Evolutionary conservation across 2,888 invertebrate genomes (phyloP).

Genomic region (Pegoplata infirma): DNA sequence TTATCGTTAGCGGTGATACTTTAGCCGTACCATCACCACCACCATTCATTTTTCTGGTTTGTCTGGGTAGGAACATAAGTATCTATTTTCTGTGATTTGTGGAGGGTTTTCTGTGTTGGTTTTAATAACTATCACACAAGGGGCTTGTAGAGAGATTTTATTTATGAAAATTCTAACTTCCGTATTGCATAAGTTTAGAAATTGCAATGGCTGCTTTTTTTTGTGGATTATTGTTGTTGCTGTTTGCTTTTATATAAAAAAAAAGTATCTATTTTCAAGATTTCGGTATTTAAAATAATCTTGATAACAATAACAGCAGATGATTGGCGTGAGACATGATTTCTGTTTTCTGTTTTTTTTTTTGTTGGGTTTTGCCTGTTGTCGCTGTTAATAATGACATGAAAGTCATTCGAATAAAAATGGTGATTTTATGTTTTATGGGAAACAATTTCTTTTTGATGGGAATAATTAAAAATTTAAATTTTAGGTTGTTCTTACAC

Average conservation of each 20-base stretch:
- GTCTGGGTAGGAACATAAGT: conserved; percentile 15
- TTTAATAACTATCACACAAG: conserved; percentile 51
- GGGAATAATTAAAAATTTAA: conserved; percentile 24
- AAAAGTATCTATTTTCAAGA: conserved; percentile 61
- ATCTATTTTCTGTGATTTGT: conserved; percentile 50
- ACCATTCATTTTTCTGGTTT: conserved; percentile 30
- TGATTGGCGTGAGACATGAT: conserved; percentile 63
- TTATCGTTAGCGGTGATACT: conserved; percentile 52
- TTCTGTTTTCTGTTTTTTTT: conserved; percentile 39
- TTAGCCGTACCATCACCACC: conserved; percentile 28
- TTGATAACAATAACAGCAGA: conserved; percentile 61
- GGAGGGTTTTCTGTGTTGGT: conserved; percentile 57
- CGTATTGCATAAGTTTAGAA: conserved; percentile 44
- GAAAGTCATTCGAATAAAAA: conserved; percentile 16
- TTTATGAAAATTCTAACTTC: conserved; percentile 42
- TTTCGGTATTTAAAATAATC: conserved; percentile 58
- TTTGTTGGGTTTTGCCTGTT: background rate
- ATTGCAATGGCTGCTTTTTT: conserved; percentile 55
- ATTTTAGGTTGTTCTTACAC: background rate
- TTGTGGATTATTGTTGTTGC: conserved; percentile 19
- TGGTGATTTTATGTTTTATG: conserved; percentile 37
- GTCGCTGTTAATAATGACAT: conserved; percentile 8
- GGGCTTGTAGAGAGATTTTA: conserved; percentile 33
- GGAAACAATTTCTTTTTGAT: conserved; percentile 32
- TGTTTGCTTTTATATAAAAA: conserved; percentile 36